Evolutionary conservation across 2,797 vertebrate genomes (phyloP).

Genomic region (Antrozous pallidus): DNA sequence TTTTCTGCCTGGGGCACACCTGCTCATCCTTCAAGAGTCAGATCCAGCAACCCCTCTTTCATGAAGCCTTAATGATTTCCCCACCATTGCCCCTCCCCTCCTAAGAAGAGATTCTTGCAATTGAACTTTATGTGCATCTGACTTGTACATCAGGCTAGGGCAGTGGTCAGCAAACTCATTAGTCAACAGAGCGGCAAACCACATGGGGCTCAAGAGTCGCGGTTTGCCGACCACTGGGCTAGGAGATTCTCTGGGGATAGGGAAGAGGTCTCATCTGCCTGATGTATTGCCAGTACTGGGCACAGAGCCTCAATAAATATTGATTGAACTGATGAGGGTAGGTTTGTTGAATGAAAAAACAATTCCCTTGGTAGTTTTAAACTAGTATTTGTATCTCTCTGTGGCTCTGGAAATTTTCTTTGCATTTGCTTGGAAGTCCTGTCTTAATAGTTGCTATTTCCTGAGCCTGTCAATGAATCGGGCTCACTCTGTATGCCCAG

Average conservation of each 20-base stretch:
- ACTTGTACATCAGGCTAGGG: background rate
- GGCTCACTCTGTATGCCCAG: background rate
- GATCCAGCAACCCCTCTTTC: background rate
- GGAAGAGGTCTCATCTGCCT: background rate
- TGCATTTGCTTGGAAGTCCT: background rate
- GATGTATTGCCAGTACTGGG: background rate
- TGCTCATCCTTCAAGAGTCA: background rate
- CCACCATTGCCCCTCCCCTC: background rate
- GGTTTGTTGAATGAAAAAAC: slow-evolving; percentile 22
- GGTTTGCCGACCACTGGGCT: no score
- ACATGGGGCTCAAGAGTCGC: no score
- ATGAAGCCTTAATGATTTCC: background rate
- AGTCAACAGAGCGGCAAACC: no score
- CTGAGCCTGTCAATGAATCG: background rate
- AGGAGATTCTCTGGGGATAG: background rate
- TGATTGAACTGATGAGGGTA: background rate
- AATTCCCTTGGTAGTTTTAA: background rate
- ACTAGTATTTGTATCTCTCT: background rate
- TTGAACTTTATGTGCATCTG: background rate
- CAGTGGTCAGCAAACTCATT: no score
- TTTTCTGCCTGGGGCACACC: background rate
- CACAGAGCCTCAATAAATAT: background rate
- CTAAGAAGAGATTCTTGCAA: background rate
- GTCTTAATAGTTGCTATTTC: background rate
- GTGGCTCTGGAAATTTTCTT: slow-evolving; percentile 12